phyloP scores from a whole-genome alignment of 1,140 invertebrate species.

The Orius laevigatus region DNA sequence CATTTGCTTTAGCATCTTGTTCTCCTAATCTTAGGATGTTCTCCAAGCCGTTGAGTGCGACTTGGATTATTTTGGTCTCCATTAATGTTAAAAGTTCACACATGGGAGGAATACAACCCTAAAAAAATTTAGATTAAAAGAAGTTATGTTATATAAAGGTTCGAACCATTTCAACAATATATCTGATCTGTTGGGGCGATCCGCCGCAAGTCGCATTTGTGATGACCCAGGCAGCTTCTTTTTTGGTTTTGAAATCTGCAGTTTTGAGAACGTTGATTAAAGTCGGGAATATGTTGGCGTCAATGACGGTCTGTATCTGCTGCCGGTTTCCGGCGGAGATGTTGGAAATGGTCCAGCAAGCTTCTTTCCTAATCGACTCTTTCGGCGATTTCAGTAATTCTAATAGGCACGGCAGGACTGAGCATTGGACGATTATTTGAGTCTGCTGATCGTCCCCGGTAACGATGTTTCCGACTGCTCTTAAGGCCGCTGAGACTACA shows the following conservation, averaged over 20 bases:
- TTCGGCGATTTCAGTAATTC: conserved; percentile 61
- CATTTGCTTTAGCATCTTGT: conserved; percentile 51
- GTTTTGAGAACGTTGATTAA: conserved; percentile 80
- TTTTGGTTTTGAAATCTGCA: conserved; percentile 91
- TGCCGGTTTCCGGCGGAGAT: conserved; percentile 90
- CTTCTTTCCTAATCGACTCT: conserved; percentile 87
- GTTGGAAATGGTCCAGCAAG: conserved; percentile 97
- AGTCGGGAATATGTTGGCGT: conserved; percentile 85
- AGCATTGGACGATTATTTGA: conserved; percentile 83
- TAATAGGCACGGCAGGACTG: conserved; percentile 69
- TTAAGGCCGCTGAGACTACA: conserved; percentile 85
- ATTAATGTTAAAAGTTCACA: conserved; percentile 87
- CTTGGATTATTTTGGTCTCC: conserved; percentile 94
- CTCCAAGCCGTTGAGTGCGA: conserved; percentile 89
- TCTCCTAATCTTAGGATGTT: conserved; percentile 90
- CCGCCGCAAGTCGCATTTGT: conserved; percentile 95
- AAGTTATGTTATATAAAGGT: neutral
- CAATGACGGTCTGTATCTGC: conserved; percentile 90
- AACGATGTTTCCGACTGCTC: conserved; percentile 95
- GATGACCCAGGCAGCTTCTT: conserved; percentile 96
- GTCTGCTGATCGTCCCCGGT: conserved; percentile 96
- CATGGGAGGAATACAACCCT: conserved; percentile 80
- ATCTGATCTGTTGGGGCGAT: conserved; percentile 80
- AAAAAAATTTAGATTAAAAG: conserved; percentile 18
- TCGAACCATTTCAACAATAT: conserved; percentile 29